Evolutionary conservation across 1,140 invertebrate genomes (phyloP).

Genomic region (Drosophila tsacasi): DNA sequence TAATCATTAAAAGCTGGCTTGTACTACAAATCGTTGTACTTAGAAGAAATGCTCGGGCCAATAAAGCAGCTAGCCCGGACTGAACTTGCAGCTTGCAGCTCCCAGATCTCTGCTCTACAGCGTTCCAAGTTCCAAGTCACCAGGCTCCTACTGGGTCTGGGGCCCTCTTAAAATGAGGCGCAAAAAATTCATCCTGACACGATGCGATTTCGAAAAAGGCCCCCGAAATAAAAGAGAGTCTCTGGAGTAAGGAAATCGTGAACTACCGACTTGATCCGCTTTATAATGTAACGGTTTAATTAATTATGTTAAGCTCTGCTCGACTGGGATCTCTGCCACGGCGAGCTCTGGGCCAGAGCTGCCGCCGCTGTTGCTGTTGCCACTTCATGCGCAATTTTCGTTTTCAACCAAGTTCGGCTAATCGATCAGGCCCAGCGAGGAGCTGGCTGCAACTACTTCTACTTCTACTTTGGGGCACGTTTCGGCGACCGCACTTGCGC

Average conservation of each 20-base stretch:
- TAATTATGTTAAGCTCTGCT: conserved; percentile 79
- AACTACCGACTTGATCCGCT: conserved; percentile 80
- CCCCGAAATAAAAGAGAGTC: conserved; percentile 47
- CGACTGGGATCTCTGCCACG: conserved; percentile 20
- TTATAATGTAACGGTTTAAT: conserved; percentile 85
- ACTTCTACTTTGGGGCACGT: conserved; percentile 35
- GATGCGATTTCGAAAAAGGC: conserved; percentile 68
- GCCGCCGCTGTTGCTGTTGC: conserved; percentile 69
- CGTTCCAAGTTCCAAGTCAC: conserved; percentile 10
- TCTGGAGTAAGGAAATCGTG: conserved; percentile 70
- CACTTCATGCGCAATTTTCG: conserved; percentile 82
- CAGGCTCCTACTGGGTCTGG: conserved; percentile 7
- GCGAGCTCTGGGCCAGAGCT: conserved; percentile 19
- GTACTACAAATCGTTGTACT: conserved; percentile 83
- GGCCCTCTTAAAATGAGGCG: conserved; percentile 69
- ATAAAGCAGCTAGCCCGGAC: conserved; percentile 54
- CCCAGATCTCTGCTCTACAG: not conserved
- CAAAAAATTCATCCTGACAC: conserved; percentile 84
- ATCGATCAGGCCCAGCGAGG: conserved; percentile 69
- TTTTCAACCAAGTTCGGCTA: conserved; percentile 74
- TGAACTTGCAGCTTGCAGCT: not conserved
- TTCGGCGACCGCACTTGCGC: conserved; percentile 57
- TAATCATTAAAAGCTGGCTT: conserved; percentile 83
- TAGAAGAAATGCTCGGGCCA: conserved; percentile 77
- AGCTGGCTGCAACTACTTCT: conserved; percentile 38